phyloP scores from a whole-genome alignment of 2,888 invertebrate genomes.

The Drosophila picticornis region DNA sequence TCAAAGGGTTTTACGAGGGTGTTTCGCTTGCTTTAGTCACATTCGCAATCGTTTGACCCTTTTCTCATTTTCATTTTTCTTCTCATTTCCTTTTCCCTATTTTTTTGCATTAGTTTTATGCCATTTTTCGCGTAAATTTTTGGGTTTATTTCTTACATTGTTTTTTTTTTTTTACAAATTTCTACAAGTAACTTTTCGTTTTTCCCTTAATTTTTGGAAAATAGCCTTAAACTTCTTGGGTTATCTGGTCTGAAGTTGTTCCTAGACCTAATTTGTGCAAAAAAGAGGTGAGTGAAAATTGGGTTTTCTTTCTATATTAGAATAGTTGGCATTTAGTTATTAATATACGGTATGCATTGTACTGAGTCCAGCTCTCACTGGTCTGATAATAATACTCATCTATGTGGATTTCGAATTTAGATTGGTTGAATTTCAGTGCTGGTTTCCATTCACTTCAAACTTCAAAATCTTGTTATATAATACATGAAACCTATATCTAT shows the following conservation, averaged over 20 bases:
- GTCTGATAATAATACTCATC: not conserved
- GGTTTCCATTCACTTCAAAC: not conserved
- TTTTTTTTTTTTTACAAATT: constrained; percentile 16
- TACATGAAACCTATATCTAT: not conserved
- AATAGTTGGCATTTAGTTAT: not conserved
- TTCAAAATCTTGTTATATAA: not conserved
- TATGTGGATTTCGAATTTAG: not conserved
- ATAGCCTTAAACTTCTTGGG: not conserved
- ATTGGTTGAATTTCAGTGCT: not conserved
- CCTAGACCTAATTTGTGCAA: not conserved
- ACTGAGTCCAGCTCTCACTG: not conserved
- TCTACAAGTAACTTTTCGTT: constrained; percentile 5
- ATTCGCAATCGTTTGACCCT: constrained; percentile 30
- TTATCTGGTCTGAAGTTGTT: not conserved
- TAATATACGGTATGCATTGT: not conserved
- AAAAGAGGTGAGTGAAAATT: not conserved
- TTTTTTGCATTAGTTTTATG: constrained; percentile 56
- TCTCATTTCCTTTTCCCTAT: not conserved
- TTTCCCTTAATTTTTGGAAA: not conserved
- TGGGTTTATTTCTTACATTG: constrained; percentile 41
- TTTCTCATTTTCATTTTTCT: constrained; percentile 11
- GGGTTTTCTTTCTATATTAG: not conserved
- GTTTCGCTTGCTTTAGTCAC: constrained; percentile 39
- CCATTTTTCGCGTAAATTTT: constrained; percentile 67
- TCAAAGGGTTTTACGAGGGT: constrained; percentile 77